Base-by-base conservation (phyloP, 2,113 vertebrate genomes). In the Ceyx cyanopectus region DNA sequence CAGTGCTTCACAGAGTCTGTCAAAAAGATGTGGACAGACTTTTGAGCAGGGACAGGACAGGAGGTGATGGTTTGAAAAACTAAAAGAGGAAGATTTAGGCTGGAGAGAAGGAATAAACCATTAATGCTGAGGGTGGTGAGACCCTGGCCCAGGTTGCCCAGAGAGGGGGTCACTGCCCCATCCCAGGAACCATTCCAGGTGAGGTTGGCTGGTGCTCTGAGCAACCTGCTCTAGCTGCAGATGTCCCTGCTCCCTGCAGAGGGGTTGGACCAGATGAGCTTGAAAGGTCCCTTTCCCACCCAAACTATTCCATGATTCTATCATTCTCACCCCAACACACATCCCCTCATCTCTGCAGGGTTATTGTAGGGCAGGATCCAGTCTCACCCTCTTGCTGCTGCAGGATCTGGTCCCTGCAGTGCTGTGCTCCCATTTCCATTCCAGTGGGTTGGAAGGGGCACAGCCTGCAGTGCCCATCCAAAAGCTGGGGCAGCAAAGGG, bases 361-460 rank as follows among this genome's bases (percentile, higher is more conserved):
- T 76, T 60, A 7, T 1, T 0, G 29, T 18, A 11, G 74, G 30
- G 29, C 85, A 78, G 61, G 56, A n/a, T n/a, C 23, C 75, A 81
- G 16, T 51, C 40, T 62, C 66, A 8, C 5, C 30, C 66, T 29
- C n/a, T 18, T 24, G 10, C 41, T 67, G 54, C 70, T 43, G 51
- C 60, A 40, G 74, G 65, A 29, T 20, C 22, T 0, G 0, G 16
- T 18, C 51, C 53, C 79, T 1, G 0, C 0, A 0, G 20, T 40
- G 22, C 68, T 0, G 0, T 15, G 56, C 22, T 24, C 4, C 10
- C 7, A 13, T n/a, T 8, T 61, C 57, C 67, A 53, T 17, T 37
- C 24, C 6, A 15, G 63, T 0, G 7, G 48, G 51, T 8, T 11
- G 46, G 51, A 63, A 51, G 50, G 32, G 32, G 30, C 14, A 12